Base-by-base conservation (phyloP, 1,140 invertebrate species). In the Eupristina koningsbergeri region DNA sequence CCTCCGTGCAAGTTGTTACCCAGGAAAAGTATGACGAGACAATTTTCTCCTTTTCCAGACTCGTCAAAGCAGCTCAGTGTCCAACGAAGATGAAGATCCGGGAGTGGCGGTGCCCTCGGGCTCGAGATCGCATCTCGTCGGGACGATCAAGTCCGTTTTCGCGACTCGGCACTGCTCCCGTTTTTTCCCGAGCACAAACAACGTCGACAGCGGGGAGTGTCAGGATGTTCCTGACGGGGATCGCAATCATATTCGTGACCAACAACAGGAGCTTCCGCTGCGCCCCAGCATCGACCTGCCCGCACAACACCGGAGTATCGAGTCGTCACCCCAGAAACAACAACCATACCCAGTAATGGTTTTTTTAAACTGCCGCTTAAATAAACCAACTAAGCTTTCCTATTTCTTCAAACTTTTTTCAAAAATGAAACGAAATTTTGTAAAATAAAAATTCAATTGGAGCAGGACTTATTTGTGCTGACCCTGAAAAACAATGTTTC, bases 61-160 rank as follows among this genome's bases (percentile, higher is more conserved):
- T 67, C 90, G 91, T 67, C 91, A 91, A 87, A 91, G 88, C 86
- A 90, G 89, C 80, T 89, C 89, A 76, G 86, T 87, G 45, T 87
- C 88, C 19, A 89, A 87, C 81, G 89, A 88, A 63, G 89, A 89
- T 34, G 89, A 86, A 80, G 88, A 89, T 82, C 86, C 84, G 63
- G 84, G 87, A 58, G 80, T 82, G 67, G 86, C 87, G 75, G 86
- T 87, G 79, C 89, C 90, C 9, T 87, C 90, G 39, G 81, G 61
- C 69, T 53, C 41, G 45, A 0, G 41, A 41, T 73, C 86, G 11
- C 88, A 89, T 29, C 53, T 88, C 71, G 71, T 86, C 87, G 85
- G 83, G 34, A 86, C 82, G 45, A 86, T 88, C 77, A 86, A 86
- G 31, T 84, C 80, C 3, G 61, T 84, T 31, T 47, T 87, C 69